Evolutionary conservation across 1,140 invertebrate genomes (phyloP).

Genomic region (Drosophila ohnishii): DNA sequence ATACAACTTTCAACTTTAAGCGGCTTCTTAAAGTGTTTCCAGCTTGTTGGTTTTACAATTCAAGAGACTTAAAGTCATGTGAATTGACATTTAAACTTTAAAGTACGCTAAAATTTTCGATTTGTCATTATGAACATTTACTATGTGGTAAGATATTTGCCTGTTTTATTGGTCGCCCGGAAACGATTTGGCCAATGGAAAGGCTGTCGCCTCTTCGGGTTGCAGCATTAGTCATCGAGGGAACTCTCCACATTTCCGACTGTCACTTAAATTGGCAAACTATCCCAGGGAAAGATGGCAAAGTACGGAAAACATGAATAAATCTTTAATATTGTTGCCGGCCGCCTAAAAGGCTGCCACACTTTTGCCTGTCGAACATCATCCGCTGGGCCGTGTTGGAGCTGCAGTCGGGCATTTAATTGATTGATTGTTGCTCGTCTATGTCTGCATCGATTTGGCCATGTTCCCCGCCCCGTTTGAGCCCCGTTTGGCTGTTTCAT

Average conservation of each 20-base stretch:
- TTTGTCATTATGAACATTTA: not conserved
- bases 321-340: constrained; percentile 56
- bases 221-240: constrained; percentile 4
- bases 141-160: no score
- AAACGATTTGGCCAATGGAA: not conserved
- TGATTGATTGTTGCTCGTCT: constrained; percentile 79
- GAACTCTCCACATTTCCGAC: constrained; percentile 9
- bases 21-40: no score
- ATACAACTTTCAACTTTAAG: no score
- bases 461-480: constrained; percentile 11
- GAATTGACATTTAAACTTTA: no score
- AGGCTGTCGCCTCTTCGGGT: not conserved
- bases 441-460: constrained; percentile 72
- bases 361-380: constrained; percentile 44
- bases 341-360: constrained; percentile 42
- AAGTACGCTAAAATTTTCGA: not conserved
- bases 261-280: constrained; percentile 33
- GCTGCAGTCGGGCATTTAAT: constrained; percentile 73
- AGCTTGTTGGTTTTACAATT: no score
- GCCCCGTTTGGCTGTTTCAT: constrained; percentile 52
- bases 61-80: no score
- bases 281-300: constrained; percentile 7
- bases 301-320: constrained; percentile 47
- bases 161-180: not conserved
- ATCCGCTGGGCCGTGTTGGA: constrained; percentile 31